phyloP scores from a whole-genome alignment of 2,797 vertebrate species.

The Peromyscus attwateri region DNA sequence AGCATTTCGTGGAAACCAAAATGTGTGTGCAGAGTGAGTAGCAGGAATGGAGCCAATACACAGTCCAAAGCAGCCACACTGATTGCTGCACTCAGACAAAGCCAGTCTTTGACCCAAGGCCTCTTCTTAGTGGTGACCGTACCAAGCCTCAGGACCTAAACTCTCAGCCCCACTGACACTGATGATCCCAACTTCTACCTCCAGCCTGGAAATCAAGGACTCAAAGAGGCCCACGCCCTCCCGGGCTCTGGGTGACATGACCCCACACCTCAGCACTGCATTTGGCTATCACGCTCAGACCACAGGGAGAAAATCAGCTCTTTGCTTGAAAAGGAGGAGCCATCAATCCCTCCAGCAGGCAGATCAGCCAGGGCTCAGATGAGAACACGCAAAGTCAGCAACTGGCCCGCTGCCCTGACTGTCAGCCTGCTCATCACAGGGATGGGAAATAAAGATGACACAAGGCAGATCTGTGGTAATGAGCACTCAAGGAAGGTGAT shows the following conservation, averaged over 20 bases:
- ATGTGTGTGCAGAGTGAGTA: not conserved
- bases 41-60: fast-evolving
- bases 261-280: fast-evolving
- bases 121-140: not conserved
- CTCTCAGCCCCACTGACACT: not conserved
- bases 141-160: not conserved
- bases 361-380: not conserved
- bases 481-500: not conserved
- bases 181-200: not conserved
- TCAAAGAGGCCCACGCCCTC: fast-evolving
- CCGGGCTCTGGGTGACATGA: fast-evolving
- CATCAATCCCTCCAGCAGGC: not conserved
- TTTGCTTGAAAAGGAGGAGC: not conserved
- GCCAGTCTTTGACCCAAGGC: not conserved
- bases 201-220: not conserved
- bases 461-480: not conserved
- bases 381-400: not conserved
- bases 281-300: not conserved
- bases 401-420: not conserved
- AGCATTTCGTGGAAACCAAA: not conserved
- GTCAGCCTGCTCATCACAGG: not conserved
- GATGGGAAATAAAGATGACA: not conserved
- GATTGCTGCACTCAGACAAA: not conserved
- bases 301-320: not conserved
- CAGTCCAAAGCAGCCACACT: fast-evolving